A percentile compares a stretch with the other conserved stretches of the same genome.
phyloP scores from a whole-genome alignment of 2,113 vertebrate species.

The Cephalopterus ornatus region DNA sequence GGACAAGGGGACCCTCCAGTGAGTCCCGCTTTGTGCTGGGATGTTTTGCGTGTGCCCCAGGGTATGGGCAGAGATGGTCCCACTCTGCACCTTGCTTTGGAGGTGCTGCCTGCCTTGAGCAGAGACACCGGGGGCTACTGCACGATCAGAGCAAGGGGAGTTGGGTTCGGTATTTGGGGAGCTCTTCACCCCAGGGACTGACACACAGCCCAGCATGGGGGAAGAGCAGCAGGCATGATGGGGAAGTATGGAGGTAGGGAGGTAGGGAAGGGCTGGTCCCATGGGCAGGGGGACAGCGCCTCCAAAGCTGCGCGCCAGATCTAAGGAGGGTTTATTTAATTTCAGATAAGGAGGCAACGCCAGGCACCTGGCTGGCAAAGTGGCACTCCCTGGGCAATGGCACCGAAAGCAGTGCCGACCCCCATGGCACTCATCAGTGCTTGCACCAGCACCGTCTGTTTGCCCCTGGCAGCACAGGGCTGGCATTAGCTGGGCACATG shows the following conservation, averaged over 20 bases:
- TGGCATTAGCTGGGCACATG: background rate
- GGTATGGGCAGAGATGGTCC: background rate
- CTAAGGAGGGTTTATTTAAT: constrained; percentile 30
- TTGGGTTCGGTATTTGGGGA: background rate
- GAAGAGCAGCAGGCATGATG: background rate
- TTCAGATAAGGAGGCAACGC: background rate
- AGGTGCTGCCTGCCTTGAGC: background rate
- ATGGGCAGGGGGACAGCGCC: background rate
- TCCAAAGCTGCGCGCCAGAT: background rate
- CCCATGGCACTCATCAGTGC: background rate
- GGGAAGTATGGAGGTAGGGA: too few relatives aligned
- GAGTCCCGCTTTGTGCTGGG: background rate
- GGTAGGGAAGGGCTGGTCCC: background rate
- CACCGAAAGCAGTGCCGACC: background rate
- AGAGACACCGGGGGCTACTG: background rate
- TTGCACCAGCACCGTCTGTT: background rate
- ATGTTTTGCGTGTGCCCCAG: background rate
- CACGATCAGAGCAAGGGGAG: rapidly evolving
- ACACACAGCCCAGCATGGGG: background rate
- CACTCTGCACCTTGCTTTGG: background rate
- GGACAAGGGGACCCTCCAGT: background rate
- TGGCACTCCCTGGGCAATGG: background rate
- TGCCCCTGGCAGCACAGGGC: rapidly evolving
- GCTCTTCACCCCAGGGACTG: background rate
- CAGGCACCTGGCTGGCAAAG: constrained; percentile 10